These are phyloP conservation scores for Lycopodina hypogea DNA, from an alignment of 37 sponge, comb jelly and placozoan species.

Conservation along the genomic window DNA sequence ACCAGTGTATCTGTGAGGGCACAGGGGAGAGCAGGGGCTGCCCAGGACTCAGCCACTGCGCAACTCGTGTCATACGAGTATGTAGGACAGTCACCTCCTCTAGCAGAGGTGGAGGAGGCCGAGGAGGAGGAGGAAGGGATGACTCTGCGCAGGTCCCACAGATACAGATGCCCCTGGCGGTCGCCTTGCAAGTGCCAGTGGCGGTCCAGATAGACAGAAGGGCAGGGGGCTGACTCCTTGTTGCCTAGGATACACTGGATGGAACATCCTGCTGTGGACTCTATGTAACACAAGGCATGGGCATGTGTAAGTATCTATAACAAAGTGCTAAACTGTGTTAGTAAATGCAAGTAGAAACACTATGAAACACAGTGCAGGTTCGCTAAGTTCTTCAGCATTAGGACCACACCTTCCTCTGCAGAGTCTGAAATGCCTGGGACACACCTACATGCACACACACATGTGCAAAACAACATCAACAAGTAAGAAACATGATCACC, in stretches of 20 bases:
- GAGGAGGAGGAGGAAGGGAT: background rate
- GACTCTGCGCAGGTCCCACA: constrained; percentile 35
- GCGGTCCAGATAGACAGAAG: constrained; percentile 30
- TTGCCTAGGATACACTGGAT: constrained; percentile 14
- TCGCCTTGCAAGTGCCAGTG: constrained; percentile 44
- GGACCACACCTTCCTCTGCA: constrained; percentile 1
- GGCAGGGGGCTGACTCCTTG: background rate
- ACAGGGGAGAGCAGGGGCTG: constrained; percentile 50
- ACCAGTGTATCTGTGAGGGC: constrained; percentile 60
- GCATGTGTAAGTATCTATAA: background rate
- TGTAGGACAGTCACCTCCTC: background rate
- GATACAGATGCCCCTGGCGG: constrained; percentile 22
- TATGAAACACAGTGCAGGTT: too few relatives aligned
- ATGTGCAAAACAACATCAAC: too few relatives aligned
- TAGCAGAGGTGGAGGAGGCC: background rate
- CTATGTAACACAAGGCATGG: constrained; percentile 1
- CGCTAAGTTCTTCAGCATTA: too few relatives aligned
- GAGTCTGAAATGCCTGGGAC: constrained; percentile 1
- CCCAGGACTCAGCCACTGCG: constrained; percentile 53
- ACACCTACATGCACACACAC: constrained; percentile 3
- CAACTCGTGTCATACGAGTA: constrained; percentile 7
- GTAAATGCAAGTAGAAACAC: too few relatives aligned
- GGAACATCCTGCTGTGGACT: constrained; percentile 19
- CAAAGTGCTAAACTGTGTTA: too few relatives aligned
- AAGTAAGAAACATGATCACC: too few relatives aligned